Percentiles rank a stretch among this genome's conserved stretches.
These are phyloP conservation scores for Hydra vulgaris DNA, from an alignment of 30 jellyfish, hydroid and myxozoan species.

Conservation along the genomic window DNA sequence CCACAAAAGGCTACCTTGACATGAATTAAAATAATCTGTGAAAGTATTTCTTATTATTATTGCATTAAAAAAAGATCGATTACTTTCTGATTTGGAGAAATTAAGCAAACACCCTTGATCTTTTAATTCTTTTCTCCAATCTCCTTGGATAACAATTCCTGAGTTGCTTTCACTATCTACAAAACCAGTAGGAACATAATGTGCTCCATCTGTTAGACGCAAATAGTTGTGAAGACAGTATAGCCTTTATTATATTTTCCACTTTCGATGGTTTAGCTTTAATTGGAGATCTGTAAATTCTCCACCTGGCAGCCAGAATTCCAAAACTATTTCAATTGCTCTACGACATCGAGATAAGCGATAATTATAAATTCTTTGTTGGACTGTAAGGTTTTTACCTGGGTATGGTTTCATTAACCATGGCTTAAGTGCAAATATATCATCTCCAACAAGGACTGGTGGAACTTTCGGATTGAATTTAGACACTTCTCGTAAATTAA, in stretches of 20 bases:
- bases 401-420: conserved; percentile 55
- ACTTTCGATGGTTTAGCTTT: conserved; percentile 40
- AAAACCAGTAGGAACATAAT: conserved; percentile 41
- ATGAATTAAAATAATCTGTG: conserved; percentile 19
- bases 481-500: conserved; percentile 4
- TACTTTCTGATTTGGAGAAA: neutral
- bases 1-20: conserved; percentile 34
- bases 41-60: neutral
- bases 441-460: conserved; percentile 41
- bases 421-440: conserved; percentile 29
- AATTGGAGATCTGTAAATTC: conserved; percentile 51
- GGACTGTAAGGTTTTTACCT: conserved; percentile 26
- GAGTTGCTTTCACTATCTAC: conserved; percentile 23
- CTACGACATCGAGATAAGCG: conserved; percentile 27
- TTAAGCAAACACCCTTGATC: conserved; percentile 7
- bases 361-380: conserved; percentile 30
- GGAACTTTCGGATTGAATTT: conserved; percentile 1
- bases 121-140: conserved; percentile 23
- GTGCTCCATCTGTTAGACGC: conserved; percentile 49
- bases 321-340: conserved; percentile 56
- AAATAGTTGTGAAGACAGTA: conserved; percentile 57
- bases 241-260: conserved; percentile 36
- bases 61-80: neutral
- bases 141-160: conserved; percentile 18
- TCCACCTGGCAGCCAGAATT: conserved; percentile 42